A percentile compares a stretch with the other conserved stretches of the same genome.
phyloP scores from a whole-genome alignment of 1,140 invertebrate species.

The Hirudo medicinalis region DNA sequence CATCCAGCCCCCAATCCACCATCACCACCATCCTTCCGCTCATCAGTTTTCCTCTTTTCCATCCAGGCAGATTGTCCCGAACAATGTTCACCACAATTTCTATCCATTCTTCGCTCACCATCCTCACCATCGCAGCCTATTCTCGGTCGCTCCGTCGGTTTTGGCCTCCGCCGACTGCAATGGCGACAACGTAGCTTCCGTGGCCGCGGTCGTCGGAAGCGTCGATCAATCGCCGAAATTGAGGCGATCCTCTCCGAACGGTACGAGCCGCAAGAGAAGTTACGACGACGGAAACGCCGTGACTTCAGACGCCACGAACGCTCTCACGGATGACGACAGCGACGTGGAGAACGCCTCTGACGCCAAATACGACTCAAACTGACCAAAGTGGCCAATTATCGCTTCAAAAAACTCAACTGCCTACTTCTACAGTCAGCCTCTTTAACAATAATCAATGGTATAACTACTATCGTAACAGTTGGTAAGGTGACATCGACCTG shows the following conservation, averaged over 20 bases:
- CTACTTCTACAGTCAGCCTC: too few species aligned
- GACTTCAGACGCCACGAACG: too few species aligned
- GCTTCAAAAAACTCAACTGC: too few species aligned
- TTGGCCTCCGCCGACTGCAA: neutral
- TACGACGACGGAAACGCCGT: too few species aligned
- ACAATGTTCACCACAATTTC: neutral
- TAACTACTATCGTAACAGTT: too few species aligned
- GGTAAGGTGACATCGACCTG: too few species aligned
- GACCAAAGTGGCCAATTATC: neutral
- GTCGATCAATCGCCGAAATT: too few species aligned
- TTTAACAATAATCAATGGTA: too few species aligned
- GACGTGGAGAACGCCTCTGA: neutral
- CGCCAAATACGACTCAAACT: neutral
- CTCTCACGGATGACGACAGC: neutral
- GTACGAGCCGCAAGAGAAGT: too few species aligned
- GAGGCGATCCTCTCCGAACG: too few species aligned
- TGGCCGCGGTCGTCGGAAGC: neutral
- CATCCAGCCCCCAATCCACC: neutral
- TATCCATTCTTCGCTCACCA: slow-evolving; percentile 1
- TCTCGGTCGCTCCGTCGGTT: too few species aligned
- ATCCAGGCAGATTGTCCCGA: neutral
- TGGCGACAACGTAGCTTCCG: neutral
- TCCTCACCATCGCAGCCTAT: slow-evolving; percentile 6
- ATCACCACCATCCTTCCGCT: neutral
- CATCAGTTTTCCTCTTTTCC: neutral